Evolutionary conservation across 2,113 vertebrate genomes (phyloP).

Genomic region (Arizona elegans): DNA sequence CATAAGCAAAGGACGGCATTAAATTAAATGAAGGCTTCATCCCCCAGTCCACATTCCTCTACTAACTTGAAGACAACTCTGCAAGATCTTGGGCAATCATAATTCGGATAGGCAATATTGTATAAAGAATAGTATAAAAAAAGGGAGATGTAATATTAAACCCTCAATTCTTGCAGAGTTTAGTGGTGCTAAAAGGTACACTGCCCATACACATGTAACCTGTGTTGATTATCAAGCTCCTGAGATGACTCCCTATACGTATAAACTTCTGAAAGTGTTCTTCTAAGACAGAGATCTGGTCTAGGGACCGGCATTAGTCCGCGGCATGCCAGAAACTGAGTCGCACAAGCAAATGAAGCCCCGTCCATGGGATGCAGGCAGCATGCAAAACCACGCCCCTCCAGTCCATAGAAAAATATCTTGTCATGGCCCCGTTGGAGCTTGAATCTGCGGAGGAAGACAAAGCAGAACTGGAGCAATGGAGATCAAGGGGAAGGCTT

Average conservation of each 20-base stretch:
- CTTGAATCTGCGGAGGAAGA: too few species aligned
- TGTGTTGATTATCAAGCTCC: background rate
- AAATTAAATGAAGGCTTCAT: background rate
- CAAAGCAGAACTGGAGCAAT: too few species aligned
- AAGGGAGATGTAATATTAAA: background rate
- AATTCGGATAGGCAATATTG: background rate
- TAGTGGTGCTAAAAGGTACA: background rate
- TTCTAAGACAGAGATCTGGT: background rate
- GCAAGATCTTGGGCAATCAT: background rate
- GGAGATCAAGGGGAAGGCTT: too few species aligned
- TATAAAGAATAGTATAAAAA: background rate
- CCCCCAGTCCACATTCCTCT: background rate
- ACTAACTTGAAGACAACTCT: background rate
- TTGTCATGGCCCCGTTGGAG: too few species aligned
- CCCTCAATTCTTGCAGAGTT: background rate
- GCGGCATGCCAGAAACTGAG: too few species aligned
- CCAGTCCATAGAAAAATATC: too few species aligned
- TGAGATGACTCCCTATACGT: background rate
- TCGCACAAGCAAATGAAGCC: too few species aligned
- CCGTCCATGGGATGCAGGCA: too few species aligned
- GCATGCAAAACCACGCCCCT: too few species aligned
- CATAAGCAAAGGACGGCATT: background rate
- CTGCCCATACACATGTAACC: background rate
- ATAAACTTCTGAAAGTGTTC: background rate
- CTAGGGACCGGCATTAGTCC: too few species aligned